Base-by-base conservation (phyloP, 2,888 invertebrate genomes). In the Luffia ferchaultella region DNA sequence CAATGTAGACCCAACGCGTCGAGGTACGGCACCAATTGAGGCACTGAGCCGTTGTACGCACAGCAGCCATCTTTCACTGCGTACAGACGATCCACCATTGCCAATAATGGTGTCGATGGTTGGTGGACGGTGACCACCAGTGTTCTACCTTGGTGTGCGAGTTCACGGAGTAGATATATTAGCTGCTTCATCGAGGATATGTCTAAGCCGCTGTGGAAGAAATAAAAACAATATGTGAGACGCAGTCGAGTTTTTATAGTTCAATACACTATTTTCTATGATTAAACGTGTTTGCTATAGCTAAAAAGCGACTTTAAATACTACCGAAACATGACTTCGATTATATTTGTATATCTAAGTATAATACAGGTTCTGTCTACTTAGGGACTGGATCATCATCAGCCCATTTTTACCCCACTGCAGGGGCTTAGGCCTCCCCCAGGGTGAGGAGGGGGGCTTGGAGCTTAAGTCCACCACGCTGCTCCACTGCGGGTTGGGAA, bases 81-180 rank as follows among this genome's bases (percentile, higher is more conserved):
- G 71, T 95, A 96, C 42, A 97, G 73, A 66, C 95, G 89, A 74
- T 97, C 96, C 68, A 97, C 93, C 90, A 95, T 92, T 63, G 92
- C 90, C 61, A 96, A 90, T 45, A 96, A 84, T 47, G 90, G 83
- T 1, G 95, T 94, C 53, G 94, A 95, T 0, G 97, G 96, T 70
- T 97, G 96, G 73, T 97, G 97, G 64, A 97, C 93, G 16, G 93
- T 93, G 64, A 93, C 93, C 50, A 97, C 88, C 53, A 97, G 89
- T 1, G 95, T 96, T 58, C 94, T 86, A 7, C 96, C 96, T 62
- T 93, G 93, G 52, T 86, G 73, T 0, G 96, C 94, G 58, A 97
- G 74, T 57, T 91, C 87, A 72, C 93, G 94, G 48, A 97, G 84
- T 53, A 96, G 73, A 53, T 88, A 86, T 50, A 96, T 83, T 67